phyloP scores from a whole-genome alignment of 2,888 invertebrate genomes.

The Trissoscelio sp. region DNA sequence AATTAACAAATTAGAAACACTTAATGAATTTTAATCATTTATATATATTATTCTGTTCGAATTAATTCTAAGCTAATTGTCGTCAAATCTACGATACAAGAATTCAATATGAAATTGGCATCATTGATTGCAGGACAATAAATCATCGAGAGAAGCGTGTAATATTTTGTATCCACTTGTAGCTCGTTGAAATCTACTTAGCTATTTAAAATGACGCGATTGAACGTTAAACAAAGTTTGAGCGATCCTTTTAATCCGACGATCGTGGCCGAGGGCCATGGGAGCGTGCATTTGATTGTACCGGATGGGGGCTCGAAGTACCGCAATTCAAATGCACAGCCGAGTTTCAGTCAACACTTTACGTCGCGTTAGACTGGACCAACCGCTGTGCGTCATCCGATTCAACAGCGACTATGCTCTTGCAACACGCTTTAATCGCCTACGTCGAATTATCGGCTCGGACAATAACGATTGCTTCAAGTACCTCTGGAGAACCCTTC shows the following conservation, averaged over 20 bases:
- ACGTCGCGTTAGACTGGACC: slow-evolving; percentile 68
- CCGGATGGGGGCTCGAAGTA: slow-evolving; percentile 74
- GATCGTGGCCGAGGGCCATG: slow-evolving; percentile 66
- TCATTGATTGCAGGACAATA: slow-evolving; percentile 44
- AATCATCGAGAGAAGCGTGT: slow-evolving; percentile 37
- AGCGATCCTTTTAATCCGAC: slow-evolving; percentile 71
- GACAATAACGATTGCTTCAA: slow-evolving; percentile 67
- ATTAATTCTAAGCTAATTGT: too few species aligned
- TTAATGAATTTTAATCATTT: too few species aligned
- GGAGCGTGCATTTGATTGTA: slow-evolving; percentile 70
- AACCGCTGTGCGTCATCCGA: slow-evolving; percentile 71
- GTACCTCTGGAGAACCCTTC: slow-evolving; percentile 55
- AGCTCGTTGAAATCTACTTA: slow-evolving; percentile 62
- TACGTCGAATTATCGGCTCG: slow-evolving; percentile 63
- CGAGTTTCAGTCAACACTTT: slow-evolving; percentile 72
- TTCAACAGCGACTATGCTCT: slow-evolving; percentile 61
- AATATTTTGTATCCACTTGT: slow-evolving; percentile 60
- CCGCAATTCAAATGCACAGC: slow-evolving; percentile 77
- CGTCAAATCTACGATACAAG: neutral
- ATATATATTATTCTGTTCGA: too few species aligned
- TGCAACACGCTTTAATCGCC: slow-evolving; percentile 66
- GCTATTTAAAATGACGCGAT: slow-evolving; percentile 61
- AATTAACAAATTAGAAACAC: too few species aligned
- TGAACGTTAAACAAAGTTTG: slow-evolving; percentile 68
- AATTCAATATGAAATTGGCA: slow-evolving; percentile 41